phyloP scores from a whole-genome alignment of 2,797 vertebrate genomes.

The Echeneis naucrates region DNA sequence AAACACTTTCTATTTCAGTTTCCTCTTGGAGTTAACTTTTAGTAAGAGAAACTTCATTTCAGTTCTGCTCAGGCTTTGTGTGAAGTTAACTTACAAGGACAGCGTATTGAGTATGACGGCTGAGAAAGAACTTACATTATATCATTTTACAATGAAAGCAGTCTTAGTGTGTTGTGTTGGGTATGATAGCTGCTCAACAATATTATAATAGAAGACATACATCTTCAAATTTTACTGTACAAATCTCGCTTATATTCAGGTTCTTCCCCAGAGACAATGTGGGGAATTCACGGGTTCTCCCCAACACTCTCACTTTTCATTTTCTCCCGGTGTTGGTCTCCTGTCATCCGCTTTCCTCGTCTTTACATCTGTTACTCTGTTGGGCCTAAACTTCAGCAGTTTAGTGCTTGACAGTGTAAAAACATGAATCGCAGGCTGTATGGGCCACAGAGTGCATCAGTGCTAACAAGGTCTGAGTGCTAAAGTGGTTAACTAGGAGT shows the following conservation, averaged over 20 bases:
- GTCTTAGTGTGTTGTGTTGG: not conserved
- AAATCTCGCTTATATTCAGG: not conserved
- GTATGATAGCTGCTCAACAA: not conserved
- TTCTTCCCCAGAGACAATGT: not conserved
- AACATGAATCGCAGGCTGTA: constrained; percentile 74
- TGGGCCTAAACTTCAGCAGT: constrained; percentile 42
- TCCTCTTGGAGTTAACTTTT: not conserved
- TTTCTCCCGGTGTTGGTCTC: constrained; percentile 40
- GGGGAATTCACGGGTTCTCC: not conserved
- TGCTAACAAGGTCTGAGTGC: constrained; percentile 82
- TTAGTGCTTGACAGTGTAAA: constrained; percentile 61
- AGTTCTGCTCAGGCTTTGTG: not conserved
- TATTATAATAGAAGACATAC: not conserved
- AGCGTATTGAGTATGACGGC: not conserved
- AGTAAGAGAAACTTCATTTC: not conserved
- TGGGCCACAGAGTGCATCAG: constrained; percentile 74
- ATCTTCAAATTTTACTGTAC: not conserved
- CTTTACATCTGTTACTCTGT: constrained; percentile 35
- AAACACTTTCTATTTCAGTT: not conserved
- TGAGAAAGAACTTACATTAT: not conserved
- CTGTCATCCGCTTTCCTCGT: constrained; percentile 42
- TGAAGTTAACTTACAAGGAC: not conserved
- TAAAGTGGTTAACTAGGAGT: constrained; percentile 85
- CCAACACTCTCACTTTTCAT: constrained; percentile 24
- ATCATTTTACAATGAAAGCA: not conserved